Evolutionary conservation across 1,140 invertebrate genomes (phyloP).

Genomic region (Drosophila pachea): DNA sequence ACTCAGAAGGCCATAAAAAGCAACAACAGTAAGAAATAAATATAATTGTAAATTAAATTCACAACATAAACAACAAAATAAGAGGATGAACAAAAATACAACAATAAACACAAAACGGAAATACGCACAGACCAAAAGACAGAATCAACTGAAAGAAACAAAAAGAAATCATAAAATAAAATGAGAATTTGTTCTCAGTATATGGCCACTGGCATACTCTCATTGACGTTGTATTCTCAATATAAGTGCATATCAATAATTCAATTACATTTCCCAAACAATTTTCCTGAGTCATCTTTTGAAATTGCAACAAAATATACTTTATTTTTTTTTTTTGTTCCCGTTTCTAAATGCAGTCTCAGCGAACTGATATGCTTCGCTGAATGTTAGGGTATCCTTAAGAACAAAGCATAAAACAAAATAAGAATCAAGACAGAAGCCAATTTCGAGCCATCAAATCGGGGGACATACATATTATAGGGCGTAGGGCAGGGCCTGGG

Average conservation of each 20-base stretch:
- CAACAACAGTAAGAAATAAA: conserved; percentile 41
- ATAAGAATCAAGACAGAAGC: conserved; percentile 43
- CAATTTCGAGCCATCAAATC: conserved; percentile 61
- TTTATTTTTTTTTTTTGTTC: too few relatives aligned
- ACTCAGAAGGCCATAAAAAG: conserved; percentile 24
- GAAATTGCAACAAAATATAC: neutral
- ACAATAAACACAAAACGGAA: conserved; percentile 72
- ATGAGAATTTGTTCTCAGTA: neutral
- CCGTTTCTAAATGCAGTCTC: too few relatives aligned
- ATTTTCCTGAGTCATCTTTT: neutral
- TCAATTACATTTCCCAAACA: neutral
- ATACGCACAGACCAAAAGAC: conserved; percentile 22
- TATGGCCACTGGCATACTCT: neutral
- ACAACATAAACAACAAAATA: conserved; percentile 64
- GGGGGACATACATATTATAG: conserved; percentile 22
- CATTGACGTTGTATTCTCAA: neutral
- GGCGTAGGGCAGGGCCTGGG: neutral
- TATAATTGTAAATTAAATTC: conserved; percentile 75
- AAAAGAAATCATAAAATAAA: neutral
- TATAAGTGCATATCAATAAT: neutral
- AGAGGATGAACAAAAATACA: conserved; percentile 34
- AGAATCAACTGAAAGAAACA: conserved; percentile 6
- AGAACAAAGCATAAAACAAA: conserved; percentile 3
- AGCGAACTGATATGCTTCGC: too few relatives aligned
- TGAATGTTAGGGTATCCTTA: neutral